phyloP scores from a whole-genome alignment of 2,888 invertebrate genomes.

The Ferrisia virgata region DNA sequence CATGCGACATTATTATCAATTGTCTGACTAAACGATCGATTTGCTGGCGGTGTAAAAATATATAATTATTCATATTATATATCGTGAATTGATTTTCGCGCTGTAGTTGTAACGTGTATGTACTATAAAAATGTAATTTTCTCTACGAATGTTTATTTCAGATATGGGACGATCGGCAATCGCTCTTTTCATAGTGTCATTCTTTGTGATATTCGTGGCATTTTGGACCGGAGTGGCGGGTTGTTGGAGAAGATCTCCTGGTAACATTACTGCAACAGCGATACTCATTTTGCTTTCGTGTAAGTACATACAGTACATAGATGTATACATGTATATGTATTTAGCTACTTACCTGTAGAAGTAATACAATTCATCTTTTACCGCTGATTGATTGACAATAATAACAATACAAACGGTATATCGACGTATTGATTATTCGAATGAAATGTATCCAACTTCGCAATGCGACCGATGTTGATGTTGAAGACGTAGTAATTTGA shows the following conservation, averaged over 20 bases:
- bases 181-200: slow-evolving; percentile 87
- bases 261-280: slow-evolving; percentile 89
- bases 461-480: too few species aligned
- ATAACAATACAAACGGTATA: too few species aligned
- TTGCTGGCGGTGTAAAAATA: neutral
- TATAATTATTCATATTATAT: neutral
- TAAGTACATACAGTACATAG: slow-evolving; percentile 56
- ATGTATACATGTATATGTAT: neutral
- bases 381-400: too few species aligned
- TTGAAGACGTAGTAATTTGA: too few species aligned
- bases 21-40: neutral
- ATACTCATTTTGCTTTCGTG: slow-evolving; percentile 84
- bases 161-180: slow-evolving; percentile 90
- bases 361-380: too few species aligned
- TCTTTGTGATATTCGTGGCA: slow-evolving; percentile 85
- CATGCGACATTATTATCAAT: neutral
- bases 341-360: too few species aligned
- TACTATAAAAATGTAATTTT: neutral
- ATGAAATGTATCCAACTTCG: too few species aligned
- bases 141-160: slow-evolving; percentile 50
- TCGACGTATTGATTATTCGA: too few species aligned
- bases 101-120: too few species aligned
- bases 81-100: too few species aligned
- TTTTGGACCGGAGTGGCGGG: slow-evolving; percentile 95
- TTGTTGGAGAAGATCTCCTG: slow-evolving; percentile 93